A percentile compares a stretch with the other conserved stretches of the same genome.
Evolutionary conservation across 23 tunicate genomes (phyloP).

Genomic region (Halocynthia roretzi): DNA sequence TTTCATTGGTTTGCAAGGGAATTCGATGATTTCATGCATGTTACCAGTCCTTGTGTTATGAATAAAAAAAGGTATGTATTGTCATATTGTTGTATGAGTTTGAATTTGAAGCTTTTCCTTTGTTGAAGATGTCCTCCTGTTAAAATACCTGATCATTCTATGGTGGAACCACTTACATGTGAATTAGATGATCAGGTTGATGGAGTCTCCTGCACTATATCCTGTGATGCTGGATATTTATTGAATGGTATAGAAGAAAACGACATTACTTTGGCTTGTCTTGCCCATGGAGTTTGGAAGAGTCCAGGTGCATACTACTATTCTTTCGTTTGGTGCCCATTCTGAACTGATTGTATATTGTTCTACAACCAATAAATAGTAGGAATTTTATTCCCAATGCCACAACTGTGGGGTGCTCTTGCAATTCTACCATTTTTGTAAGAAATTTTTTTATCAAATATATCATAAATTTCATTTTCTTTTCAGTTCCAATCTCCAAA

Average conservation of each 20-base stretch:
- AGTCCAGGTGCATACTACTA: slow-evolving; percentile 7
- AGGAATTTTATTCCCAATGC: too few relatives aligned
- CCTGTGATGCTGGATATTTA: slow-evolving; percentile 24
- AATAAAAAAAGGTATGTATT: slow-evolving; percentile 6
- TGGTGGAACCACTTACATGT: slow-evolving; percentile 10
- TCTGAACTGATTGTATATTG: too few relatives aligned
- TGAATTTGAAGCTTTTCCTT: background rate
- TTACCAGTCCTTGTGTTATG: slow-evolving; percentile 1
- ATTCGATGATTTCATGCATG: too few relatives aligned
- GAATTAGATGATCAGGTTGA: slow-evolving; percentile 4
- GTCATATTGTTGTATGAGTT: background rate
- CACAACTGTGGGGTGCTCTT: too few relatives aligned
- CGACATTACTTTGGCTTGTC: slow-evolving; percentile 12
- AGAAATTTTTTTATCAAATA: too few relatives aligned
- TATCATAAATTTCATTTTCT: too few relatives aligned
- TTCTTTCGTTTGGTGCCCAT: too few relatives aligned
- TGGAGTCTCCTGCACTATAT: slow-evolving; percentile 11
- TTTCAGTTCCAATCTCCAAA: background rate
- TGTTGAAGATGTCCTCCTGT: slow-evolving; percentile 44
- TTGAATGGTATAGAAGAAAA: background rate
- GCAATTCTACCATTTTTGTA: too few relatives aligned
- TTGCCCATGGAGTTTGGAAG: slow-evolving; percentile 28
- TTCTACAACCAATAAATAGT: too few relatives aligned
- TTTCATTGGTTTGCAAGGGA: too few relatives aligned
- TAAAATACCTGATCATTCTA: slow-evolving; percentile 3